Evolutionary conservation across 2,113 vertebrate genomes (phyloP).

Genomic region (Daboia siamensis): DNA sequence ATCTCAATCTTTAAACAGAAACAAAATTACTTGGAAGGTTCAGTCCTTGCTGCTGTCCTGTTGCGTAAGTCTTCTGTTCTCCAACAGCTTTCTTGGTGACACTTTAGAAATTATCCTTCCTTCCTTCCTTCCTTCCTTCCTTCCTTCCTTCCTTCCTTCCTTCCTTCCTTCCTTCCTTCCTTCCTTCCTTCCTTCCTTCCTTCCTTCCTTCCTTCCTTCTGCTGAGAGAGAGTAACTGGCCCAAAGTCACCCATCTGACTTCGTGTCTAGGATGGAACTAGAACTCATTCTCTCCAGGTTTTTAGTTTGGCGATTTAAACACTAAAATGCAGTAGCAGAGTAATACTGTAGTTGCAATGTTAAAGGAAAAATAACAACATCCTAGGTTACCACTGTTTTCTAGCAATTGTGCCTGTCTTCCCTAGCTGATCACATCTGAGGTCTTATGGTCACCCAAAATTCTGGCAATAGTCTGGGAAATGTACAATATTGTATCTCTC

Average conservation of each 20-base stretch:
- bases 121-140: too few relatives aligned
- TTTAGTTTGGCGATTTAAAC: neutral
- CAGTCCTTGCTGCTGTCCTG: neutral
- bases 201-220: too few relatives aligned
- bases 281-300: neutral
- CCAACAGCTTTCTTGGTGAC: neutral
- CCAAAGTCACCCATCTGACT: neutral
- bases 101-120: neutral
- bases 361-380: neutral
- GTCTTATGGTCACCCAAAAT: neutral
- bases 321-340: neutral
- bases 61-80: neutral
- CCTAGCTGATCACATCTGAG: neutral
- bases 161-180: too few relatives aligned
- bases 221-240: neutral
- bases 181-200: too few relatives aligned
- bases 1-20: neutral
- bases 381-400: neutral
- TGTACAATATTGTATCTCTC: neutral
- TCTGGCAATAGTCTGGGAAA: neutral
- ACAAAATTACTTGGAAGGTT: neutral
- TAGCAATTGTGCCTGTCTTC: neutral
- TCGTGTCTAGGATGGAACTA: neutral
- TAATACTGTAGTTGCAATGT: neutral
- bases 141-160: too few relatives aligned